Conservation (phyloP, 1,140 invertebrate species). For the Apis cerana region DNA sequence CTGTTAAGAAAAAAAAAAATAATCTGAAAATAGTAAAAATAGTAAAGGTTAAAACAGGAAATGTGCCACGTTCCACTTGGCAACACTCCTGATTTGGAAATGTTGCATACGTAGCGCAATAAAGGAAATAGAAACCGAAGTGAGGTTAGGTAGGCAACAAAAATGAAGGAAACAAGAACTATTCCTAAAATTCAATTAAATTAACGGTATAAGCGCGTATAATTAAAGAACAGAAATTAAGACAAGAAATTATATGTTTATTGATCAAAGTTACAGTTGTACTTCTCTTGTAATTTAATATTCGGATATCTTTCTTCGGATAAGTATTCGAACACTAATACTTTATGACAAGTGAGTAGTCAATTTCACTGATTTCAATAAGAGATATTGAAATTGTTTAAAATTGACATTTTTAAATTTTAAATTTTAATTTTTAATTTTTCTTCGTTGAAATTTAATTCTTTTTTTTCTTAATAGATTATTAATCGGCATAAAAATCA, state of each 20-base stretch:
- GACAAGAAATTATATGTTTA: constrained; percentile 19
- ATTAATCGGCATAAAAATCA: too few species aligned
- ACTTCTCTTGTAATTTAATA: constrained; percentile 10
- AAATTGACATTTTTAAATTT: neutral
- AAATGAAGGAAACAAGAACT: neutral
- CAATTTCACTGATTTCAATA: neutral
- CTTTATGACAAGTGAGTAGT: neutral
- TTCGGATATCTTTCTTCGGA: neutral
- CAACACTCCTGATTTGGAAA: constrained; percentile 44
- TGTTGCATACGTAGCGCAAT: constrained; percentile 36
- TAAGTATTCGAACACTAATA: neutral
- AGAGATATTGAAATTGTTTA: neutral
- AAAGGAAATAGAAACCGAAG: constrained; percentile 20
- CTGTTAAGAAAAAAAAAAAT: neutral
- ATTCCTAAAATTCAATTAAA: constrained; percentile 31
- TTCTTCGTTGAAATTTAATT: too few species aligned
- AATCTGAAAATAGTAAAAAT: constrained; percentile 21
- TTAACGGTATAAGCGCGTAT: constrained; percentile 16
- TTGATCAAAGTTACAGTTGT: neutral
- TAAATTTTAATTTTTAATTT: too few species aligned
- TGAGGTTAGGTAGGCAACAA: neutral
- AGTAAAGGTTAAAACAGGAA: constrained; percentile 21
- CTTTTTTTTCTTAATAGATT: too few species aligned
- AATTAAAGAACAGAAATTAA: constrained; percentile 21
- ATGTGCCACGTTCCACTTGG: constrained; percentile 38